Conservation (phyloP, 2,113 vertebrate species). For the Urocitellus parryii region DNA sequence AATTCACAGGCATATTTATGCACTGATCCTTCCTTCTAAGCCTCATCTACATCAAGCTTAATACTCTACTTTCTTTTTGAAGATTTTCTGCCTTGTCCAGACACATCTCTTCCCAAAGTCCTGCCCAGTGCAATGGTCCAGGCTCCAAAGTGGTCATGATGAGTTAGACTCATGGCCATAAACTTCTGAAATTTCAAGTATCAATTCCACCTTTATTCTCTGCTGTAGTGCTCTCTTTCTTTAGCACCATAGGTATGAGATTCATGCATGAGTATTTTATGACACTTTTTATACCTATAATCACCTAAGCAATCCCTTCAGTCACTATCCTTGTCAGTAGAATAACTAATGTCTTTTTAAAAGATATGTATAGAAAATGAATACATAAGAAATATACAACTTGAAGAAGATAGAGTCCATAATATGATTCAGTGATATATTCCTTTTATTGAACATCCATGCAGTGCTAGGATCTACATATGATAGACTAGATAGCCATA, state of each 20-base stretch:
- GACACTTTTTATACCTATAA: not conserved
- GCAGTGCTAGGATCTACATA: not conserved
- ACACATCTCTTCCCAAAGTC: not conserved
- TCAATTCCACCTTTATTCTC: not conserved
- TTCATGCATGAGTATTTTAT: not conserved
- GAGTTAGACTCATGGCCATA: not conserved
- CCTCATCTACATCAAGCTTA: not conserved
- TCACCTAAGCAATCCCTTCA: not conserved
- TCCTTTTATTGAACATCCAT: not conserved
- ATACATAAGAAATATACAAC: not conserved
- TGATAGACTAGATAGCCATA: not conserved
- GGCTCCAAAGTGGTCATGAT: not conserved
- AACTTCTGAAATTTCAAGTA: slow-evolving; percentile 11
- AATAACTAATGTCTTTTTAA: slow-evolving; percentile 16
- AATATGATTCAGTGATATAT: not conserved
- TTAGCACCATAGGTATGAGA: not conserved
- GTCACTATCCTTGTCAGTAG: not conserved
- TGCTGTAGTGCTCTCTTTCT: not conserved
- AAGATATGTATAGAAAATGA: not conserved
- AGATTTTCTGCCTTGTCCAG: not conserved
- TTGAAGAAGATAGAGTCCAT: not conserved
- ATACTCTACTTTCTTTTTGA: not conserved
- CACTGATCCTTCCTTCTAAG: not conserved
- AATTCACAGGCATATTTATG: not conserved
- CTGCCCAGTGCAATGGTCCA: not conserved